These are phyloP conservation scores for Oxygymnocypris stewartii DNA, from an alignment of 2,113 vertebrate species.

Conservation along the genomic window DNA sequence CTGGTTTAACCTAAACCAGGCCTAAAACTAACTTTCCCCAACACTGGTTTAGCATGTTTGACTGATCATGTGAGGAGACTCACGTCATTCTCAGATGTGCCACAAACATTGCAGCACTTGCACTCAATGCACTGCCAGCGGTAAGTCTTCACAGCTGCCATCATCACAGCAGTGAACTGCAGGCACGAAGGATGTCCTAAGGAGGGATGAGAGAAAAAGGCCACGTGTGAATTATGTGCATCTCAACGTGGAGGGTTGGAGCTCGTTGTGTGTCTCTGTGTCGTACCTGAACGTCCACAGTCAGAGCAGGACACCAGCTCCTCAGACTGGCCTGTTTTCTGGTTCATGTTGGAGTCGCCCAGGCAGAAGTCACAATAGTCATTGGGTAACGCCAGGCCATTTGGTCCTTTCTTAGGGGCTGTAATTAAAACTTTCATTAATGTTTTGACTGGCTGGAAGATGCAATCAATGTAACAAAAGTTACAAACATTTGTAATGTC, in stretches of 20 bases:
- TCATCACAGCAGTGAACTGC: conserved; percentile 96
- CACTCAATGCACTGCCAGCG: conserved; percentile 98
- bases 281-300: conserved; percentile 90
- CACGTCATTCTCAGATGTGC: conserved; percentile 94
- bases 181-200: conserved; percentile 92
- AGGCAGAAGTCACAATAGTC: conserved; percentile 98
- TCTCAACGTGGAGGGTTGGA: background rate
- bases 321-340: conserved; percentile 94
- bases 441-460: conserved; percentile 16
- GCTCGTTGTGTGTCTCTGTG: background rate
- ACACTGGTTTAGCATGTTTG: background rate
- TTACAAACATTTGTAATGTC: background rate
- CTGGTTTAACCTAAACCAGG: too few species aligned
- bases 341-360: conserved; percentile 95
- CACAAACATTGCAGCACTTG: conserved; percentile 97
- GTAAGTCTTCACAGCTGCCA: conserved; percentile 95
- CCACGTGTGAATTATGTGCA: background rate
- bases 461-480: background rate
- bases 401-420: conserved; percentile 92
- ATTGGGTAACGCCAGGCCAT: conserved; percentile 91
- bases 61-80: conserved; percentile 57
- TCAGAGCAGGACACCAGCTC: conserved; percentile 96
- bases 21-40: too few species aligned
- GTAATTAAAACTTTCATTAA: conserved; percentile 16
- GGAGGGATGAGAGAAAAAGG: background rate